Evolutionary conservation across 1,140 invertebrate species (phyloP).

Genomic region (Archivesica marissinica): DNA sequence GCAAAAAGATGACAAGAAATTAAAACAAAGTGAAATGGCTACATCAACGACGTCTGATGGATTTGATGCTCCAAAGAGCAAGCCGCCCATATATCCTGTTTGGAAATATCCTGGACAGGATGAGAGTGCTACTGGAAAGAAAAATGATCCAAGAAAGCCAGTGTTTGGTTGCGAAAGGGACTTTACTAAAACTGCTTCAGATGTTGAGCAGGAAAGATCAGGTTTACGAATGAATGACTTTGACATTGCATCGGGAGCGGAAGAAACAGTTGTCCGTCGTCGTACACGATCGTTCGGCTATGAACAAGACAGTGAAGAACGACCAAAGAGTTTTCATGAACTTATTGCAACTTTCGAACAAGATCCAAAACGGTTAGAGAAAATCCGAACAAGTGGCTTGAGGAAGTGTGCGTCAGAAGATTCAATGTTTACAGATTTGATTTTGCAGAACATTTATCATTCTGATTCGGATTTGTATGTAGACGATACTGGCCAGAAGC

Average conservation of each 20-base stretch:
- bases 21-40: slow-evolving; percentile 58
- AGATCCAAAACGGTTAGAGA: slow-evolving; percentile 62
- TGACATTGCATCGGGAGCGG: background rate
- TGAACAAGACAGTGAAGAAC: slow-evolving; percentile 57
- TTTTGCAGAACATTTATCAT: slow-evolving; percentile 69
- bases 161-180: slow-evolving; percentile 22
- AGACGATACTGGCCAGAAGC: background rate
- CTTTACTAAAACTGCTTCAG: slow-evolving; percentile 38
- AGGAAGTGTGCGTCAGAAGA: slow-evolving; percentile 78
- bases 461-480: slow-evolving; percentile 73
- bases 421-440: slow-evolving; percentile 65
- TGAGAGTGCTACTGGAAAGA: slow-evolving; percentile 23
- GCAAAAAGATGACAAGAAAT: slow-evolving; percentile 39
- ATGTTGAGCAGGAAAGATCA: background rate
- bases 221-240: background rate
- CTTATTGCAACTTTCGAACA: slow-evolving; percentile 75
- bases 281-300: slow-evolving; percentile 38
- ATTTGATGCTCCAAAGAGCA: slow-evolving; percentile 46
- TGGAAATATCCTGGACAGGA: slow-evolving; percentile 55
- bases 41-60: slow-evolving; percentile 55
- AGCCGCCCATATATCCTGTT: slow-evolving; percentile 68
- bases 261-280: background rate
- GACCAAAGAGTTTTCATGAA: slow-evolving; percentile 80
- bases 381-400: slow-evolving; percentile 63
- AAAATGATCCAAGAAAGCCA: slow-evolving; percentile 19